phyloP scores from a whole-genome alignment of 1,140 invertebrate genomes.

The Scaptomyza pallida region DNA sequence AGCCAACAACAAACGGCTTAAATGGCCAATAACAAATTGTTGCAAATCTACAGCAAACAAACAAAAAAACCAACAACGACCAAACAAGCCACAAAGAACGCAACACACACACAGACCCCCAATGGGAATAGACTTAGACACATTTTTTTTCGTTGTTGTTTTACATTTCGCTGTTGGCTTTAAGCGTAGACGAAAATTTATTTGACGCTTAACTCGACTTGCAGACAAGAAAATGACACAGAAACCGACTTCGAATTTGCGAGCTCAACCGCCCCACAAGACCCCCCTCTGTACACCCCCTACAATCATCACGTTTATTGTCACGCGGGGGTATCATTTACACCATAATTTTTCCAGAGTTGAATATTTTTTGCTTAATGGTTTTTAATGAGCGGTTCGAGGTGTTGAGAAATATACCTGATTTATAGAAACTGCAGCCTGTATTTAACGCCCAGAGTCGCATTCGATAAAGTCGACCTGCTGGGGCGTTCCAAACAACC shows the following conservation, averaged over 20 bases:
- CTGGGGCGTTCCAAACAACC: constrained; percentile 56
- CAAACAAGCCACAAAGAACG: constrained; percentile 45
- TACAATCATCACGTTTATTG: constrained; percentile 45
- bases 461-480: constrained; percentile 3
- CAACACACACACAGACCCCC: constrained; percentile 33
- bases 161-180: constrained; percentile 55
- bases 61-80: constrained; percentile 11
- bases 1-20: constrained; percentile 70
- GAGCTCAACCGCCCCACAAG: constrained; percentile 22
- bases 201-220: constrained; percentile 73
- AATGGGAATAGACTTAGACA: constrained; percentile 38
- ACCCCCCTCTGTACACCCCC: background rate
- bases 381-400: constrained; percentile 78
- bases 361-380: constrained; percentile 80
- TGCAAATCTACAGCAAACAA: constrained; percentile 63
- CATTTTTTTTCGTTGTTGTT: constrained; percentile 48
- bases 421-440: constrained; percentile 72
- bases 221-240: constrained; percentile 80
- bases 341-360: constrained; percentile 76
- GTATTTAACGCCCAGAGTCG: constrained; percentile 64
- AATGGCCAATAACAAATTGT: constrained; percentile 81
- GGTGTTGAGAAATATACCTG: constrained; percentile 78
- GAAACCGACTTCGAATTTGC: constrained; percentile 62
- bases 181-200: constrained; percentile 71
- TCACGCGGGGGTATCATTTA: constrained; percentile 72